These are phyloP conservation scores for Ormyrus pomaceus DNA, from an alignment of 2,888 invertebrate species.

Conservation along the genomic window DNA sequence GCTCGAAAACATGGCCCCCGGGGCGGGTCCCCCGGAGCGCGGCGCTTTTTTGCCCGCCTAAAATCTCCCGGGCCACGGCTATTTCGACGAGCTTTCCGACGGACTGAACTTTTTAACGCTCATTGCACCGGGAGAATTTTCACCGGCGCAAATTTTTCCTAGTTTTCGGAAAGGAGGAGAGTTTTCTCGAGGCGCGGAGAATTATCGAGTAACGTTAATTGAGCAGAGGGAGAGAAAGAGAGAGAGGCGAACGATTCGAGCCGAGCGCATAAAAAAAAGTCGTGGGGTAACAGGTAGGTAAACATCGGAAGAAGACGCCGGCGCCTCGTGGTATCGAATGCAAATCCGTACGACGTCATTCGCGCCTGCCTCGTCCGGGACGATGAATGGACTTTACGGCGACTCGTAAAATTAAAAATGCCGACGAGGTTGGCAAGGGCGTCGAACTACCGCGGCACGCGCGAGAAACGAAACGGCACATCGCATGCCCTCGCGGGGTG, in stretches of 20 bases:
- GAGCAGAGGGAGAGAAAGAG: too few relatives aligned
- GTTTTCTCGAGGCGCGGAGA: too few relatives aligned
- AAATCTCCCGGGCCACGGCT: neutral
- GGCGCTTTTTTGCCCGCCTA: slow-evolving; percentile 19
- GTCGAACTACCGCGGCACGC: neutral
- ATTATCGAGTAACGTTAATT: too few relatives aligned
- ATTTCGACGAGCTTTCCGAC: neutral
- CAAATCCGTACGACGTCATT: slow-evolving; percentile 52
- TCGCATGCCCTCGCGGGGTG: slow-evolving; percentile 59
- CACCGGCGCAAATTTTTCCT: neutral
- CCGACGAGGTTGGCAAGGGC: neutral
- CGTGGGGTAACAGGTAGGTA: slow-evolving; percentile 51
- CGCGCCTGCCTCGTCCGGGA: slow-evolving; percentile 16
- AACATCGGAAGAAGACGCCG: slow-evolving; percentile 44
- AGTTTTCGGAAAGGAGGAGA: too few relatives aligned
- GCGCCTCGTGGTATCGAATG: slow-evolving; percentile 48
- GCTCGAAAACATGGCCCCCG: slow-evolving; percentile 37
- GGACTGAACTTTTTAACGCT: slow-evolving; percentile 11
- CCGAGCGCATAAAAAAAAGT: too few relatives aligned
- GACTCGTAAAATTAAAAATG: slow-evolving; percentile 58
- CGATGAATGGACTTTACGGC: slow-evolving; percentile 57
- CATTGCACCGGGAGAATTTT: neutral
- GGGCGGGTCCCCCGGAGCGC: slow-evolving; percentile 34
- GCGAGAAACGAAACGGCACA: slow-evolving; percentile 37
- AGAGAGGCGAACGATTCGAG: too few relatives aligned